phyloP scores from a whole-genome alignment of 1,140 invertebrate species.

The Heterodera carotae region DNA sequence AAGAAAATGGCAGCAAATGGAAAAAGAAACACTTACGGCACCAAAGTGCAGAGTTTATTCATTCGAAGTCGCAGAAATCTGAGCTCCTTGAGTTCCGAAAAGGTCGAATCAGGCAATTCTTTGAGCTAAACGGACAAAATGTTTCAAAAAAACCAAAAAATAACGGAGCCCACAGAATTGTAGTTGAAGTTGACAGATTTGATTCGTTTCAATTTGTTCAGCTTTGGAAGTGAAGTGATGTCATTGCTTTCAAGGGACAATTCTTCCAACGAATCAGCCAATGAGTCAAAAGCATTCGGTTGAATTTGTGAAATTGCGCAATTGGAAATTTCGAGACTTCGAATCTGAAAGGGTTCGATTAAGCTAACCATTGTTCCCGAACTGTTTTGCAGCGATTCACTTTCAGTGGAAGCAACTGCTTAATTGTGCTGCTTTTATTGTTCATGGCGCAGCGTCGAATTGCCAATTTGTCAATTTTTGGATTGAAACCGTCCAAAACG shows the following conservation, averaged over 20 bases:
- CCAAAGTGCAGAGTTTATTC: slow-evolving; percentile 55
- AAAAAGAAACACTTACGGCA: slow-evolving; percentile 48
- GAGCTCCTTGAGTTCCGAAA: slow-evolving; percentile 51
- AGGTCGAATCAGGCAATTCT: slow-evolving; percentile 45
- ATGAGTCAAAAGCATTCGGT: slow-evolving; percentile 33
- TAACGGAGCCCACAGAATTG: slow-evolving; percentile 35
- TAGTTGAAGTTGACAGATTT: slow-evolving; percentile 47
- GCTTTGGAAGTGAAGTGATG: slow-evolving; percentile 34
- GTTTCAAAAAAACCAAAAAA: no score
- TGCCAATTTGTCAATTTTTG: slow-evolving; percentile 15
- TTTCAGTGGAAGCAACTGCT: slow-evolving; percentile 8
- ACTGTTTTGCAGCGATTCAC: background rate
- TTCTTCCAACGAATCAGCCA: slow-evolving; percentile 45
- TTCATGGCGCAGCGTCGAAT: slow-evolving; percentile 1
- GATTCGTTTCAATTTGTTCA: slow-evolving; percentile 41
- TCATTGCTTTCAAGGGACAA: slow-evolving; percentile 46
- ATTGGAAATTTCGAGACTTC: slow-evolving; percentile 39
- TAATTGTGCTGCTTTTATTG: slow-evolving; percentile 3
- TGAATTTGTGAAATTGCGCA: slow-evolving; percentile 39
- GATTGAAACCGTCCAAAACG: slow-evolving; percentile 2
- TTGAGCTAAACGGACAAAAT: slow-evolving; percentile 43
- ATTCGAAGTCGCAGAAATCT: slow-evolving; percentile 49
- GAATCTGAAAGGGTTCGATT: slow-evolving; percentile 38
- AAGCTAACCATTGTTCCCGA: background rate
- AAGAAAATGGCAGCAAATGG: slow-evolving; percentile 18